Base-by-base conservation (phyloP, 2,888 invertebrate genomes). In the Matsumyia berberina region DNA sequence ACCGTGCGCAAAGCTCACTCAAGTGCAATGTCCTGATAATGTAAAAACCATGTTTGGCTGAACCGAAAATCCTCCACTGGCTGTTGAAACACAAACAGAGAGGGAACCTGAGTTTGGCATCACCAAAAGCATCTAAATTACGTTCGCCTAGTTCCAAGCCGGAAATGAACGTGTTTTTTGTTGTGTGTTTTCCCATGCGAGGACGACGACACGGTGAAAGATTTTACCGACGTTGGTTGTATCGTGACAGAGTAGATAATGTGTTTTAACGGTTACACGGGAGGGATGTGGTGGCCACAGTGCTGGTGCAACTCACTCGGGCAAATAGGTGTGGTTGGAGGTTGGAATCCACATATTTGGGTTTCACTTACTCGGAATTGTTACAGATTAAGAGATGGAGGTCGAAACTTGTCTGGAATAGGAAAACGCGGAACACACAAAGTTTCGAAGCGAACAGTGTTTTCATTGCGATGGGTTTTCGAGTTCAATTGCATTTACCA, bases 11-110 rank as follows among this genome's bases (percentile, higher is more conserved):
- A 11, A 9, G 9, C 15, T 46, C 57, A 57, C 19, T 42, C 62
- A 62, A 73, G 62, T 73, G 62, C 51, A 72, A 53, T 62, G 53
- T 73, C 53, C 62, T 62, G 73, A 73, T 73, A 62, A 73, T 73
- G 73, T 33, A 42, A 42, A 73, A 62, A 42, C 11, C 62, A 62
- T 73, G 53, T 73, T 62, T 42, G 53, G n/a, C 19, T 33, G 33
- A 53, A 42, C 33, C 31, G 51, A 19, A 44, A 42, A 62, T 44
- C 24, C 46, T 53, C 53, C 39, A 12, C 17, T 39, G 42, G 31
- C 31, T 46, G 7, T 17, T 46, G 12, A 29, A 11, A 33, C 60
- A 72, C 60, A 62, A 29, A n/a, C 19, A 5, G 37, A 49, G 1
- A 24, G 2, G 4, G 24, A 24, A 24, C n/a, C n/a, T n/a, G 4